Percentiles rank a stretch among this genome's conserved stretches.
Evolutionary conservation across 2,797 vertebrate genomes (phyloP).

Genomic region (Chrosomus eos): DNA sequence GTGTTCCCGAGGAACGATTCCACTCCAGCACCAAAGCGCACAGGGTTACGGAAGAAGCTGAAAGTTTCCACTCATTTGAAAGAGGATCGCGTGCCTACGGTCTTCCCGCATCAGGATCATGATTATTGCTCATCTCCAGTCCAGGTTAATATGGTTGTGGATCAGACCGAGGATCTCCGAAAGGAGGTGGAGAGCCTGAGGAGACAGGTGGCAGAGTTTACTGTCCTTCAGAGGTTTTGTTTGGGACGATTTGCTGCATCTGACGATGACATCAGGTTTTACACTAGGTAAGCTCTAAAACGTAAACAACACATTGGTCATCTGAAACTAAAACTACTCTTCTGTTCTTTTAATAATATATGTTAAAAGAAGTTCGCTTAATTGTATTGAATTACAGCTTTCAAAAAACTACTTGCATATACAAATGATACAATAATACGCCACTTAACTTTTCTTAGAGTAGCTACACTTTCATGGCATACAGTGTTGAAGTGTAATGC

Average conservation of each 20-base stretch:
- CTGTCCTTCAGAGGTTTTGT: conserved; percentile 36
- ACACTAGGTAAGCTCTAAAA: conserved; percentile 27
- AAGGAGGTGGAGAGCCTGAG: background rate
- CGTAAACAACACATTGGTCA: background rate
- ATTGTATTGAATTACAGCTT: background rate
- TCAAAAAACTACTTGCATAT: no score
- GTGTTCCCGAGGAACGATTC: background rate
- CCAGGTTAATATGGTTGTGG: background rate
- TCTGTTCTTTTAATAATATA: background rate
- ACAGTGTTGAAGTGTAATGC: background rate
- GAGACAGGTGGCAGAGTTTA: conserved; percentile 13
- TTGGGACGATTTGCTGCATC: conserved; percentile 45
- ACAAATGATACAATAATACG: background rate
- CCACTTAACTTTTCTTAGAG: background rate
- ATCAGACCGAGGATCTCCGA: background rate
- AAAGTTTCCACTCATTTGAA: background rate
- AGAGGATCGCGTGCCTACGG: background rate
- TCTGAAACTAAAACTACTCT: background rate
- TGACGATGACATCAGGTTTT: conserved; percentile 43
- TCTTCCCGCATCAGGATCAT: conserved; percentile 4
- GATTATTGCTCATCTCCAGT: conserved; percentile 1
- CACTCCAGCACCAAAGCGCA: background rate
- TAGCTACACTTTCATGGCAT: background rate
- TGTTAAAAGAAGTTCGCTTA: background rate
- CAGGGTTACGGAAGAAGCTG: background rate